Evolutionary conservation across 1,140 invertebrate species (phyloP), one percentile per base, ranked within the genome.

Genomic region (Formica selysi): DNA sequence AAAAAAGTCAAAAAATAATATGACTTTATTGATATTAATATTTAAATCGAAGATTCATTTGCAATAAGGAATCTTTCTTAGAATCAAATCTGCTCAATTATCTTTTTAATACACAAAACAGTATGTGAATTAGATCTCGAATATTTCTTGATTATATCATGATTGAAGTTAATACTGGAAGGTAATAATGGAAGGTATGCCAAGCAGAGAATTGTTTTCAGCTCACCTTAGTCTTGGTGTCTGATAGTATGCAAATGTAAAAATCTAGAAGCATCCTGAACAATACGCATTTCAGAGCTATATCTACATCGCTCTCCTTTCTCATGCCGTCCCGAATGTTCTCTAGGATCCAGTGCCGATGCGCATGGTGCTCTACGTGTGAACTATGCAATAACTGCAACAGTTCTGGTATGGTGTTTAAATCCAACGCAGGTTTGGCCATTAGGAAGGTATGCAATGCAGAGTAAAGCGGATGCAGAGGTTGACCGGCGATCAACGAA

Each of bases 341-440:
- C 89, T 96, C 94, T 3, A 98, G 93, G 32, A 98, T 96, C 96
- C 97, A 98, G 44, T 94, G 92, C 87, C 97, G 95, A 80, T 97
- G 96, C 1, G 95, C 94, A 19, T 92, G 93, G 64, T 95, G 95
- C 80, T 97, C 96, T 1, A 97, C 93, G 67, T 97, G 96, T 6
- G 96, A 96, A 85, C 96, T 97, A 86, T 97, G 96, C 85, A 98
- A 96, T 16, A 98, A 95, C 76, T 96, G 96, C 44, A 97, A 96
- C 84, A 98, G 96, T 93, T 98, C 98, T 6, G 98, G 97, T n/a
- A 98, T 96, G n/a, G 96, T 95, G 4, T 95, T 95, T 2, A 98
- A 93, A 92, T 97, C 96, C 6, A 98, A 93, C 11, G 95, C 94
- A 48, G 96, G 96, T 93, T 97, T 98, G 0, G 97, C 96, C 90